Percentiles rank a stretch among this genome's conserved stretches.
Conservation (phyloP, 2,113 vertebrate species). For the Cromileptes altivelis region DNA sequence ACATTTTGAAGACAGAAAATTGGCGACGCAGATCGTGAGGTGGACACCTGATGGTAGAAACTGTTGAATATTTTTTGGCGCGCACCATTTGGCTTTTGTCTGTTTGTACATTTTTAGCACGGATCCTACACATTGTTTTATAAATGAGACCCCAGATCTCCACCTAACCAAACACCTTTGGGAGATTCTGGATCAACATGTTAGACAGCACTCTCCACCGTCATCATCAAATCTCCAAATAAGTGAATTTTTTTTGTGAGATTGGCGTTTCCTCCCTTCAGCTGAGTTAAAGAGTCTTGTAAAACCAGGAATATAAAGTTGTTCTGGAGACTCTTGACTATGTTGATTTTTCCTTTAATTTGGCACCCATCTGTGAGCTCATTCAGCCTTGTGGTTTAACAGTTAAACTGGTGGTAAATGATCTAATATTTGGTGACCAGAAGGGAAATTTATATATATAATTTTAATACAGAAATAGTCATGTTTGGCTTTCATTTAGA, state of each 20-base stretch:
- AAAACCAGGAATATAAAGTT: background rate
- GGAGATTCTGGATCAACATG: background rate
- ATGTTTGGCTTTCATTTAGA: background rate
- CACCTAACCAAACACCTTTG: background rate
- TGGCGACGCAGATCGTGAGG: too few relatives aligned
- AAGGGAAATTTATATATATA: background rate
- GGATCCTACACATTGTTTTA: too few relatives aligned
- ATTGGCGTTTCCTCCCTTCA: background rate
- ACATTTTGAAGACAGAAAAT: too few relatives aligned
- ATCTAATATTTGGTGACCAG: slow-evolving; percentile 2
- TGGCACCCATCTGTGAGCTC: slow-evolving; percentile 4
- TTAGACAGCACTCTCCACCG: background rate
- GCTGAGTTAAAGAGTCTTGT: background rate
- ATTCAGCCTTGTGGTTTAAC: slow-evolving; percentile 10
- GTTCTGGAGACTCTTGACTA: background rate
- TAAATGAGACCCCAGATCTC: background rate
- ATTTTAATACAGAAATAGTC: background rate
- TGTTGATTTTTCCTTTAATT: slow-evolving; percentile 15
- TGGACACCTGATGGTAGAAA: too few relatives aligned
- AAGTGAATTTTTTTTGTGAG: background rate
- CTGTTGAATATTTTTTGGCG: too few relatives aligned
- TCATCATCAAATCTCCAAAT: background rate
- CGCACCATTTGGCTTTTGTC: too few relatives aligned
- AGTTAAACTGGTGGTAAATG: slow-evolving; percentile 8
- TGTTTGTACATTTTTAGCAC: too few relatives aligned